Conservation (phyloP, 2,888 invertebrate genomes). For the Dryomyza anilis region DNA sequence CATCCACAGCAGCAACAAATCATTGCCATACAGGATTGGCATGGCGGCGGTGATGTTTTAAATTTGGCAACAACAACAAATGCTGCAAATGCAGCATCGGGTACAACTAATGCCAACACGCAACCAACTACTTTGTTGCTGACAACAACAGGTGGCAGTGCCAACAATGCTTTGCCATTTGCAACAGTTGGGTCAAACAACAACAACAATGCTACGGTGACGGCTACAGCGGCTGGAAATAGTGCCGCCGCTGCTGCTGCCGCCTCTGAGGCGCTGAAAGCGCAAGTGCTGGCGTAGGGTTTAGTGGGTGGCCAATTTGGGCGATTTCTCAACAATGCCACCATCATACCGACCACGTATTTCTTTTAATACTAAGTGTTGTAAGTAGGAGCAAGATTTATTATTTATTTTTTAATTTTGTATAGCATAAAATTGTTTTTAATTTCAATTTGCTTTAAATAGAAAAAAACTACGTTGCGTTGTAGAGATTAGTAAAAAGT, state of each 20-base stretch:
- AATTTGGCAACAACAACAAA: conserved; percentile 26
- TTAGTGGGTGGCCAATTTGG: conserved; percentile 58
- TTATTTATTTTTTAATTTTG: not conserved
- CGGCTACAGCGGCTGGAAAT: conserved; percentile 16
- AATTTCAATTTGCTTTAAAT: not conserved
- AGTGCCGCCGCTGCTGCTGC: conserved; percentile 36
- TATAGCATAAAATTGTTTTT: not conserved
- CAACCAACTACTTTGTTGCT: conserved; percentile 43
- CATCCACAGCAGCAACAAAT: conserved; percentile 46
- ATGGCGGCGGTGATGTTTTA: conserved; percentile 29
- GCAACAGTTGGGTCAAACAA: too few species aligned
- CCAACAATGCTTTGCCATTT: too few species aligned
- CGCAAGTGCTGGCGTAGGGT: conserved; percentile 54
- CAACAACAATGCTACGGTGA: too few species aligned
- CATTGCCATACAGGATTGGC: conserved; percentile 49
- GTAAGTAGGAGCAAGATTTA: not conserved
- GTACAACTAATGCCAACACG: conserved; percentile 27
- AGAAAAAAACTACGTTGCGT: too few species aligned
- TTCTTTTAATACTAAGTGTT: conserved; percentile 48
- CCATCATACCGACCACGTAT: conserved; percentile 54
- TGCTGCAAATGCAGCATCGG: conserved; percentile 26
- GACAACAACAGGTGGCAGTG: conserved; percentile 47
- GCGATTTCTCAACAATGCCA: conserved; percentile 57
- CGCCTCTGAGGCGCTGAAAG: conserved; percentile 43
- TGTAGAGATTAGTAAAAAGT: too few species aligned